Evolutionary conservation across 2,113 vertebrate species (phyloP), one percentile per base, ranked within the genome.

Genomic region (Larimichthys polyactis): DNA sequence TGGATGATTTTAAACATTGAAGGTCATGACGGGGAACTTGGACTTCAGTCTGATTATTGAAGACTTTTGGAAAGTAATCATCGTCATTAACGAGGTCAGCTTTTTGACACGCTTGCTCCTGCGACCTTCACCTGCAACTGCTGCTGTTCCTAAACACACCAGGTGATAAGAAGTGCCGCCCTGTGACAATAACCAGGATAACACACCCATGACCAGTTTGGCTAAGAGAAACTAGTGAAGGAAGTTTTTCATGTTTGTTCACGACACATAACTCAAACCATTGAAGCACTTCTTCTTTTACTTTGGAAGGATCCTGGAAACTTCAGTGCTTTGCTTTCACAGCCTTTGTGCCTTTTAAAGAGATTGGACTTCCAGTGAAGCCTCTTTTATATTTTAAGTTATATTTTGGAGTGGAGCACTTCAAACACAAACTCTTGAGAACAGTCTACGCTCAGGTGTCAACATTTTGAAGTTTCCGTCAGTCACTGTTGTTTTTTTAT

Each of bases 401-500:
- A 63, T 46, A 59, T 71, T 74, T 84, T 59, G 27, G 55, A 71
- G 43, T 36, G 43, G 11, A 80, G 64, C 60, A 17, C 81, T 80
- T 86, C 75, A 85, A 78, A 83, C 59, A 8, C 59, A 44, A 4
- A 49, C 58, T 75, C 12, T 32, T 64, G 24, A 54, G 24, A 54
- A 63, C 40, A 44, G 36, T 55, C 79, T 40, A 0, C 6, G 11
- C 80, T 81, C 76, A 77, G 24, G 62, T 65, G 85, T 77, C 83
- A 76, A 67, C 11, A 20, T n/a, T 75, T 79, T 67, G 17, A 71
- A 55, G 32, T 87, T 86, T 75, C 57, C 77, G 66, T 87, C 76
- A 78, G 74, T 60, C 67, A 43, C 32, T 24, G 48, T 58, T 67
- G 64, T 74, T 52, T 49, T 54, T 43, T 20, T 59, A 43, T 15